A percentile compares a stretch with the other conserved stretches of the same genome.
phyloP scores from a whole-genome alignment of 2,113 vertebrate species.

The Sigmodon hispidus region DNA sequence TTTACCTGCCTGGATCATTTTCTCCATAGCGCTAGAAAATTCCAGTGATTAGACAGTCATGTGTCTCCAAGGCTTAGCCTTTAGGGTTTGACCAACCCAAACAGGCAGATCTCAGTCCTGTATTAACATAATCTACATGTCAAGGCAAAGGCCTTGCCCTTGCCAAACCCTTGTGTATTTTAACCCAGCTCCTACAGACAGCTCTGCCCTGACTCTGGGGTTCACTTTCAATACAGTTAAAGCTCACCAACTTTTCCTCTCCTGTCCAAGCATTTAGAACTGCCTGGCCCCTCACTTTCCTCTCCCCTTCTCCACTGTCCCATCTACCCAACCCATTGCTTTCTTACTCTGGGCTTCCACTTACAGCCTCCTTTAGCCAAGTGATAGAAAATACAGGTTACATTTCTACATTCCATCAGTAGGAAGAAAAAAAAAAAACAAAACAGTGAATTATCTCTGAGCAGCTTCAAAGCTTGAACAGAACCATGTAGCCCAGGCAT shows the following conservation, averaged over 20 bases:
- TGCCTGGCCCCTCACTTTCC: not conserved
- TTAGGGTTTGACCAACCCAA: not conserved
- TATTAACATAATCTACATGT: not conserved
- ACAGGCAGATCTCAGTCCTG: not conserved
- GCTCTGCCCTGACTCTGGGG: not conserved
- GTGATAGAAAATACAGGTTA: not conserved
- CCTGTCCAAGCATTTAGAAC: not conserved
- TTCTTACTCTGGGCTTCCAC: not conserved
- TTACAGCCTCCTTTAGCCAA: not conserved
- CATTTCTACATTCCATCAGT: too few relatives aligned
- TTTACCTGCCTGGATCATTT: not conserved
- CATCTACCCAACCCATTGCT: not conserved
- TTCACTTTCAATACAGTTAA: not conserved
- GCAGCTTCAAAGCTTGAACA: not conserved
- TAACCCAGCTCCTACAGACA: not conserved
- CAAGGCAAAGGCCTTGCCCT: not conserved
- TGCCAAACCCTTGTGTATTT: not conserved
- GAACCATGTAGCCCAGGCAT: too few relatives aligned
- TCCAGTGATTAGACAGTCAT: not conserved
- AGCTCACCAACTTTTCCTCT: not conserved
- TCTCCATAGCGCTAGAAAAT: constrained; percentile 26
- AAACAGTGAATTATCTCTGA: not conserved
- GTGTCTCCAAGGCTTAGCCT: not conserved
- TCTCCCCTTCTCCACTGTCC: not conserved
- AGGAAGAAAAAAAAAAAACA: not conserved